phyloP scores from a whole-genome alignment of 2,888 invertebrate genomes.

The Ochlodes sylvanus region DNA sequence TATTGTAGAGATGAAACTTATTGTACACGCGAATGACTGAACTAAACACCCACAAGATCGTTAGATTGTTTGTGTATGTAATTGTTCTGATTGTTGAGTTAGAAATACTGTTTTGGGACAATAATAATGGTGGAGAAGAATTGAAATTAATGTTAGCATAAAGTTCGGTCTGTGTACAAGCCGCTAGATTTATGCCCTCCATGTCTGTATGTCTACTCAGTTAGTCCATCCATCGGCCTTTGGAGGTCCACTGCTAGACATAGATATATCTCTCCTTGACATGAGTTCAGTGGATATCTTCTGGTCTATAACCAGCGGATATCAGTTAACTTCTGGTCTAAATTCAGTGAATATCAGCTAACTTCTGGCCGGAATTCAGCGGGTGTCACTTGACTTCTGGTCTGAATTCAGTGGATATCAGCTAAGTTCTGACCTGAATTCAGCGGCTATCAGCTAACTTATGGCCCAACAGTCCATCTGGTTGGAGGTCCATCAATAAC shows the following conservation, averaged over 20 bases:
- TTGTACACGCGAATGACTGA: constrained; percentile 34
- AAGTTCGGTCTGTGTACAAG: too few relatives aligned
- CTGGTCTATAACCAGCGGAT: not conserved
- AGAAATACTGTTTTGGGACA: constrained; percentile 19
- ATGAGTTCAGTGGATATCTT: not conserved
- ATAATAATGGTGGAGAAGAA: constrained; percentile 22
- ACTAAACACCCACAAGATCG: constrained; percentile 38
- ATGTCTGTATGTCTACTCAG: not conserved
- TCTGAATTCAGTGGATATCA: not conserved
- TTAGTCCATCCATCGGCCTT: not conserved
- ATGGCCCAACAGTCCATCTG: too few relatives aligned
- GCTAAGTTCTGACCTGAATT: not conserved
- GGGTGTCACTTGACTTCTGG: not conserved
- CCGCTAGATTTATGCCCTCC: not conserved
- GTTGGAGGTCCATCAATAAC: too few relatives aligned
- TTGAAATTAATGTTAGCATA: not conserved
- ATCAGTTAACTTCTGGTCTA: too few relatives aligned
- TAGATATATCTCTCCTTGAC: not conserved
- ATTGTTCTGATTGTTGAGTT: constrained; percentile 19
- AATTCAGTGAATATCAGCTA: not conserved
- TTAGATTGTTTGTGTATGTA: constrained; percentile 11
- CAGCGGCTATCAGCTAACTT: too few relatives aligned
- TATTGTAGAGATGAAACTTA: constrained; percentile 7
- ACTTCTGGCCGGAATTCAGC: not conserved
- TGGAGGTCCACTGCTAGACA: not conserved